These are phyloP conservation scores for Odontocerum albicorne DNA, from an alignment of 2,888 invertebrate genomes.

Conservation along the genomic window DNA sequence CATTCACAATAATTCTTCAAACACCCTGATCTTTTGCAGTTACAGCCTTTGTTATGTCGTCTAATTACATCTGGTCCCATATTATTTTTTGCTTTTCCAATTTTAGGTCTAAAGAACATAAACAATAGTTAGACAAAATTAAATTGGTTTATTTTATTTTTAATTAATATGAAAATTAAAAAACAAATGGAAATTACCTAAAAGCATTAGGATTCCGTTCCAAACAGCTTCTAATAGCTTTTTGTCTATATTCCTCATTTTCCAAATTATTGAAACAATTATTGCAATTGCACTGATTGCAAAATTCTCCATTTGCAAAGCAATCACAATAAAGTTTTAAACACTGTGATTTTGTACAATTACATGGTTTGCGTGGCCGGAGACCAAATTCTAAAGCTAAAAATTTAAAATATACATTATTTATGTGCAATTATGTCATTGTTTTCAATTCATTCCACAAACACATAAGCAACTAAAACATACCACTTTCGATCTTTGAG, in stretches of 20 bases:
- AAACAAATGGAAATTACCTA: slow-evolving; percentile 47
- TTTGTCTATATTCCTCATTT: slow-evolving; percentile 91
- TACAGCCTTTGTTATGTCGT: slow-evolving; percentile 97
- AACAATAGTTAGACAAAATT: background rate
- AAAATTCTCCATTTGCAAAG: slow-evolving; percentile 99
- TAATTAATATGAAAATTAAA: background rate
- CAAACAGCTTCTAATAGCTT: slow-evolving; percentile 91
- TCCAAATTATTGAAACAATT: slow-evolving; percentile 96
- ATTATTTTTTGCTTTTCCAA: slow-evolving; percentile 77
- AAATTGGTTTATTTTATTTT: background rate
- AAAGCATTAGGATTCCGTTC: slow-evolving; percentile 98
- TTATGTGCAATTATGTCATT: background rate
- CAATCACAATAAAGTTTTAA: slow-evolving; percentile 99
- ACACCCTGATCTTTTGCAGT: slow-evolving; percentile 97
- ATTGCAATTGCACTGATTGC: slow-evolving; percentile 95
- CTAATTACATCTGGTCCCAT: slow-evolving; percentile 76
- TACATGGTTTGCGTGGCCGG: slow-evolving; percentile 91
- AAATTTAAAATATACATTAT: background rate
- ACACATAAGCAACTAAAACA: slow-evolving; percentile 5
- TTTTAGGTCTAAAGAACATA: slow-evolving; percentile 77
- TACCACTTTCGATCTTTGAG: slow-evolving; percentile 28
- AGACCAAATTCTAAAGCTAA: slow-evolving; percentile 48
- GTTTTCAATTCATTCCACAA: background rate
- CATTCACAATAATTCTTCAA: slow-evolving; percentile 99
- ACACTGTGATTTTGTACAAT: slow-evolving; percentile 98